Base-by-base conservation (phyloP, 2,888 invertebrate species). In the Aphrophora alni region DNA sequence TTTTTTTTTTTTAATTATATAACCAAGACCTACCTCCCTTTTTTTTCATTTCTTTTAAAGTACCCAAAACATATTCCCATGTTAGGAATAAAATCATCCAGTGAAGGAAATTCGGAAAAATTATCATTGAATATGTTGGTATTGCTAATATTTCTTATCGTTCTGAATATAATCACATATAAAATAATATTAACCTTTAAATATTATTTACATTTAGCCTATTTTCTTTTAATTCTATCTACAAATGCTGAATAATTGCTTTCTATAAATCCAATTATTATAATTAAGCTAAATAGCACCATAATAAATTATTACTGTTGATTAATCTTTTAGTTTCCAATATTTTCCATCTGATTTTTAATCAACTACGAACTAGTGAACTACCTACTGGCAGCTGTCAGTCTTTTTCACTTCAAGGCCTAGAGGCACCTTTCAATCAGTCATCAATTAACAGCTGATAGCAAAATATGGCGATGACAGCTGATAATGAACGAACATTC, bases 31-130 rank as follows among this genome's bases (percentile, higher is more conserved):
- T 59, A 59, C 59, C 59, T 59, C 10, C 59, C 59, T 59, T 59
- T 59, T 21, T 59, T 59, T 21, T 21, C 59, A 10, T 8, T 59
- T 59, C 59, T 59, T 21, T 21, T 59, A 59, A 59, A 59, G 59
- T 59, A 59, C 59, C 59, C 59, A 59, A 59, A 59, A 59, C 59
- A 59, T 59, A 59, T 59, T 59, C 59, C 59, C 59, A 59, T 59
- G 59, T 12, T 59, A 59, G 59, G 59, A 59, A 59, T 21, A 59
- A 59, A 12, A 59, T 59, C 59, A 59, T 59, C n/a, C n/a, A 59
- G 21, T 21, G 21, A 8, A 3, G n/a, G 59, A 59, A 59, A 59
- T 21, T 4, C 10, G 59, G 21, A 59, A 59, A 59, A 59, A 59
- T 21, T 59, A 59, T 21, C 59, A 59, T 59, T 59, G 59, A 59